Percentiles rank a stretch among this genome's conserved stretches.
phyloP scores from a whole-genome alignment of 2,888 invertebrate genomes.

The Cerastis leucographa region DNA sequence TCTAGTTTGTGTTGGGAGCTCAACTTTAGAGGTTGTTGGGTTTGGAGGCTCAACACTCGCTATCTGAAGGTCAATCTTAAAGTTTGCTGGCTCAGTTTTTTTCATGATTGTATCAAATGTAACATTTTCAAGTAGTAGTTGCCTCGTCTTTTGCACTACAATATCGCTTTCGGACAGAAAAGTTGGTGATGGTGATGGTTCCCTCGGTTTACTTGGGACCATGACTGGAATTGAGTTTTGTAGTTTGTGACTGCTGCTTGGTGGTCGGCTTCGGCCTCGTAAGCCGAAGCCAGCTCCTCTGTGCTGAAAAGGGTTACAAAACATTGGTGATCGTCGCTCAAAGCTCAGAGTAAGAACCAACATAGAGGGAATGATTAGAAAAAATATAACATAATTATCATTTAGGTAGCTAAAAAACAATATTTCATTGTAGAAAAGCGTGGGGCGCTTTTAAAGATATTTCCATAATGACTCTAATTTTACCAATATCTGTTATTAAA shows the following conservation, averaged over 20 bases:
- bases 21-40: neutral
- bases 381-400: neutral
- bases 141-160: conserved; percentile 13
- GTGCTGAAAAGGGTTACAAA: conserved; percentile 12
- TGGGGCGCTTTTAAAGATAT: no score
- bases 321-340: neutral
- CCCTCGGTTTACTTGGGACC: neutral
- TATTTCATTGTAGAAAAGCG: no score
- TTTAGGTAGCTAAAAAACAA: no score
- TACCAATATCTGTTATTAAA: no score
- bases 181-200: neutral
- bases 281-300: conserved; percentile 42
- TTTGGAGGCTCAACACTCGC: neutral
- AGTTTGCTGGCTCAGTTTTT: neutral
- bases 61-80: neutral
- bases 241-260: neutral
- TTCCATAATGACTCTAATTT: no score
- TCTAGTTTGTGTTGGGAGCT: neutral
- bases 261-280: no score
- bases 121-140: conserved; percentile 12
- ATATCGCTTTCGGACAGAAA: conserved; percentile 11
- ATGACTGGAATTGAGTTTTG: neutral
- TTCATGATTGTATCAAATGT: conserved; percentile 1
- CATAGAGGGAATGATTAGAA: neutral
- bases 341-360: conserved; percentile 14